Evolutionary conservation across 37 sponge, comb jelly and placozoan genomes (phyloP), one percentile per base, ranked within the genome.

Genomic region (Chondrilla cf. caribensis): DNA sequence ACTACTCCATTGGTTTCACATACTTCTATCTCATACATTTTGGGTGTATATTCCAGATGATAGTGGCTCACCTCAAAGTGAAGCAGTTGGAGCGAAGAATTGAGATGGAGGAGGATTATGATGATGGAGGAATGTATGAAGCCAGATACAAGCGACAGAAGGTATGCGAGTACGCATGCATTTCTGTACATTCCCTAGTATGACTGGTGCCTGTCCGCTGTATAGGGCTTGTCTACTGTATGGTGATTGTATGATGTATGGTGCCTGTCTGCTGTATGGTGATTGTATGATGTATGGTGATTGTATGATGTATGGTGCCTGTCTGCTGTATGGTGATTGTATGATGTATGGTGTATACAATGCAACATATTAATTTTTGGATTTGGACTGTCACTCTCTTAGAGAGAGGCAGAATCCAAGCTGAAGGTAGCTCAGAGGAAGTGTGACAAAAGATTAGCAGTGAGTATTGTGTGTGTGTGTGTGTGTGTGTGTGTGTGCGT

Each of bases 381-480:
- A 6, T 70, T 62, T n/a, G n/a, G n/a, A n/a, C n/a, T n/a, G n/a
- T n/a, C n/a, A n/a, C n/a, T n/a, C n/a, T n/a, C n/a, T 0, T 58
- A 91, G 92, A 87, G 92, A 66, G 92, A 91, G 54, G 86, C 88
- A 32, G 88, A 91, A 35, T 81, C 82, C 26, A 92, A 84, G 64
- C 41, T 38, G 33, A 87, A 93, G 59, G 86, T 93, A 43, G 55
- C 66, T 15, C 59, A 87, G 40, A 84, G 77, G 58, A 87, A 85
- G 37, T 93, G 94, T 87, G 94, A 84, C 40, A 86, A 87, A 55
- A 81, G 88, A 58, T 58, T 93, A 18, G 64, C 59, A 35, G 91
- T 91, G 65, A 86, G 90, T 54, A n/a, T 22, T 60, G 64, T 22
- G 51, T 47, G 51, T 47, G 11, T 14, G 11, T 47, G 51, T 47